Percentiles rank a stretch among this genome's conserved stretches.
These are phyloP conservation scores for Drosophila vallismaia DNA, from an alignment of 2,888 invertebrate genomes.

Conservation along the genomic window DNA sequence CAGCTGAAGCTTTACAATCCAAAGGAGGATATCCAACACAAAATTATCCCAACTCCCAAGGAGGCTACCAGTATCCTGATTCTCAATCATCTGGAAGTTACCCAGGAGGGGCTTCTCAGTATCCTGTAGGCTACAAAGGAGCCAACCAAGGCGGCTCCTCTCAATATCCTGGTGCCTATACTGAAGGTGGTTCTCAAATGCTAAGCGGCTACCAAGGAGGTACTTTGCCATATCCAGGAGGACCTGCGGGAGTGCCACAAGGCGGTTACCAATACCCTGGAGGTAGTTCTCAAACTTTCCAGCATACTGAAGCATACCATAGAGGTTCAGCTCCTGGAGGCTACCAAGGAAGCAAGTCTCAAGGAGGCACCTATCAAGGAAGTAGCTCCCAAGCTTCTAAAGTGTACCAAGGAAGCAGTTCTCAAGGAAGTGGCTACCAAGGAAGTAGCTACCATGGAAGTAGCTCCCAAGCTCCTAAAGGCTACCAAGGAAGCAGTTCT, in stretches of 20 bases:
- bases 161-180: background rate
- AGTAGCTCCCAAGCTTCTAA: background rate
- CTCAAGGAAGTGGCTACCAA: background rate
- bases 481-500: conserved; percentile 1
- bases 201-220: background rate
- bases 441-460: conserved; percentile 2
- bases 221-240: background rate
- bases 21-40: background rate
- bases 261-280: background rate
- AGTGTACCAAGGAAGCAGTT: background rate
- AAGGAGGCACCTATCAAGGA: background rate
- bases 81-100: background rate
- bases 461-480: background rate
- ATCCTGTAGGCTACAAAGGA: conserved; percentile 49
- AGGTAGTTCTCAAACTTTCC: background rate
- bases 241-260: background rate
- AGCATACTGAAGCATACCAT: background rate
- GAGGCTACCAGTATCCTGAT: background rate
- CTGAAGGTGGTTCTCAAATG: background rate
- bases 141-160: background rate
- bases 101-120: background rate
- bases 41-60: background rate
- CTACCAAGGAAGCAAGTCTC: background rate
- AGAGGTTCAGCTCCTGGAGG: background rate
- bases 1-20: background rate